A percentile compares a stretch with the other conserved stretches of the same genome.
These are phyloP conservation scores for Xiphophorus birchmanni DNA, from an alignment of 2,797 vertebrate species.

Conservation along the genomic window DNA sequence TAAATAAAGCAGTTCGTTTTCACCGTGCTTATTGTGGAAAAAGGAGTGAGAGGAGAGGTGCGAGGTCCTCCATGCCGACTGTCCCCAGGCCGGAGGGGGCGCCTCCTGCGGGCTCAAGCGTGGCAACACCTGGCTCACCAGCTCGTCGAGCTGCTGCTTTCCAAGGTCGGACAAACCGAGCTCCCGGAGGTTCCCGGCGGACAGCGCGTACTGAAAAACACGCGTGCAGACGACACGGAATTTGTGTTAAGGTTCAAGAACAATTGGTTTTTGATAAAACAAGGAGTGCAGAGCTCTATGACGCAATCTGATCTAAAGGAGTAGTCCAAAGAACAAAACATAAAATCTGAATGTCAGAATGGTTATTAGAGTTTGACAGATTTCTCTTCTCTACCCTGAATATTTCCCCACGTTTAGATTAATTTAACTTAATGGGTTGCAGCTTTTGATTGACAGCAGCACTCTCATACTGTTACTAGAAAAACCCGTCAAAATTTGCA, in stretches of 20 bases:
- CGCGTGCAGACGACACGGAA: not conserved
- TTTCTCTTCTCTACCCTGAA: not conserved
- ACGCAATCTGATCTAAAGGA: not conserved
- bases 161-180: conserved; percentile 90
- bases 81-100: conserved; percentile 31
- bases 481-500: not conserved
- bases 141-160: conserved; percentile 82
- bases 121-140: conserved; percentile 85
- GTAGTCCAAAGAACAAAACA: not conserved
- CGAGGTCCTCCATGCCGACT: conserved; percentile 86
- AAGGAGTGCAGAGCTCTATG: not conserved
- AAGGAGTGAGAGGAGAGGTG: conserved; percentile 91
- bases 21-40: conserved; percentile 95
- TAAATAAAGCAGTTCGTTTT: conserved; percentile 19
- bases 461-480: not conserved
- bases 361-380: not conserved
- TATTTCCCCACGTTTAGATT: not conserved
- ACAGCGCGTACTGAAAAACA: conserved; percentile 68
- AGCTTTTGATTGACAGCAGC: not conserved
- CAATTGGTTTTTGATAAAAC: not conserved
- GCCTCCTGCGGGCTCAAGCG: conserved; percentile 68
- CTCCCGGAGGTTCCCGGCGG: conserved; percentile 85
- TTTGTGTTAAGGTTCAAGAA: not conserved
- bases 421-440: not conserved
- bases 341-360: not conserved